phyloP scores from a whole-genome alignment of 2,888 invertebrate species.

The Lasioglossum calceatum region DNA sequence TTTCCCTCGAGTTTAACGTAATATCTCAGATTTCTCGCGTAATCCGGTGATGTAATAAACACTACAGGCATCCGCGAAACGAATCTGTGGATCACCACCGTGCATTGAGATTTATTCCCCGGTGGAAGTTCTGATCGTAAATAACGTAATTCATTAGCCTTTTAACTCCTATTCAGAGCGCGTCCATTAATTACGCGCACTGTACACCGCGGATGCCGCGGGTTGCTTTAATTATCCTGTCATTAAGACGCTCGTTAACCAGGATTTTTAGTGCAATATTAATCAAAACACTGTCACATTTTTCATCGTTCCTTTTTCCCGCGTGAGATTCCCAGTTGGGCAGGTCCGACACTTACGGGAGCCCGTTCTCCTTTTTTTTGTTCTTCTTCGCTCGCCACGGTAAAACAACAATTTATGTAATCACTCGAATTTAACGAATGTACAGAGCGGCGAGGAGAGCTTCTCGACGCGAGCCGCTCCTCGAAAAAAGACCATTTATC shows the following conservation, averaged over 20 bases:
- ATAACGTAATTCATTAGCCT: conserved; percentile 42
- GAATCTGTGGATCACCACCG: not conserved
- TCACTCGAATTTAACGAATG: conserved; percentile 39
- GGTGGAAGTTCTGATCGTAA: conserved; percentile 9
- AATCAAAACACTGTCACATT: conserved; percentile 19
- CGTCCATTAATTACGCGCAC: conserved; percentile 22
- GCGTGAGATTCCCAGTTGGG: not conserved
- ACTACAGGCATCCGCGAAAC: not conserved
- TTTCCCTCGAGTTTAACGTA: not conserved
- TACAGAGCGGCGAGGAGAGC: conserved; percentile 1
- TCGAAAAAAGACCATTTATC: conserved; percentile 58
- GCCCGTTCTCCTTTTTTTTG: not conserved
- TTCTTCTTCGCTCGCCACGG: not conserved
- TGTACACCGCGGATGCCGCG: not conserved
- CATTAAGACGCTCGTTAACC: conserved; percentile 47
- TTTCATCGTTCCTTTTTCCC: not conserved
- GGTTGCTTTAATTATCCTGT: conserved; percentile 36
- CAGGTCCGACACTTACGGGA: not conserved
- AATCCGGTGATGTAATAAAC: not conserved
- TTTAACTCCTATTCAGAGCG: conserved; percentile 1
- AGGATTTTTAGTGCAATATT: conserved; percentile 26
- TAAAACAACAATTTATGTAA: conserved; percentile 47
- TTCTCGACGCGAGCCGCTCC: conserved; percentile 9
- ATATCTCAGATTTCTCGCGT: conserved; percentile 10
- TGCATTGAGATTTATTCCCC: not conserved